Conservation (phyloP, 2,888 invertebrate genomes). For the Pachymerium ferrugineum region DNA sequence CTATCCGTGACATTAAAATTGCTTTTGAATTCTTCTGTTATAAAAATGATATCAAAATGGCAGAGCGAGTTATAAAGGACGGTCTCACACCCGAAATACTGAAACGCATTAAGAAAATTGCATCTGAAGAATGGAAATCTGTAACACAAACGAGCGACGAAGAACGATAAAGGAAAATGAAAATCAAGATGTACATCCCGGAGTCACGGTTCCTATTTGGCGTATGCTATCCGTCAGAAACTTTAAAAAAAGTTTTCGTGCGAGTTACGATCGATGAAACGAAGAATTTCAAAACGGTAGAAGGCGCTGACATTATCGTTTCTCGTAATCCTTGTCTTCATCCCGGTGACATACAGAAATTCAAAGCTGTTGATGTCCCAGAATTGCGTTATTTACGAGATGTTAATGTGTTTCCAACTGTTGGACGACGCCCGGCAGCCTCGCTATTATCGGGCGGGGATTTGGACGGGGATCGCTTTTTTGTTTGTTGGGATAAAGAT, state of each 20-base stretch:
- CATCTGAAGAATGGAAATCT: not conserved
- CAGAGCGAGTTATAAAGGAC: not conserved
- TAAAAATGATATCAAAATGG: not conserved
- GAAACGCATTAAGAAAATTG: not conserved
- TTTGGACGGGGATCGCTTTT: constrained; percentile 48
- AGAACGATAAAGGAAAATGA: not conserved
- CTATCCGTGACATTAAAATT: not conserved
- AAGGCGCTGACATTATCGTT: constrained; percentile 42
- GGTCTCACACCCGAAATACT: not conserved
- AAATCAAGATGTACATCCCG: not conserved
- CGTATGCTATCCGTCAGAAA: not conserved
- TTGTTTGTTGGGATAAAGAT: constrained; percentile 44
- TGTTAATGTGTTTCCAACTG: constrained; percentile 48
- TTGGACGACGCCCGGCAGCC: constrained; percentile 47
- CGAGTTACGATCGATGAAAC: not conserved
- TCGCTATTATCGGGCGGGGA: constrained; percentile 49
- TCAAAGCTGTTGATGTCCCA: constrained; percentile 41
- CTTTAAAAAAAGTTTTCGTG: not conserved
- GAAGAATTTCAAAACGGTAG: not conserved
- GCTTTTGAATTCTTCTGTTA: not conserved
- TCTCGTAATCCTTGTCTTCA: constrained; percentile 49
- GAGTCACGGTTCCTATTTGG: not conserved
- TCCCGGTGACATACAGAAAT: constrained; percentile 47
- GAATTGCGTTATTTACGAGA: constrained; percentile 43
- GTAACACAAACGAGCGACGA: not conserved